Base-by-base conservation (phyloP, 2,797 vertebrate genomes). In the Salmo trutta region DNA sequence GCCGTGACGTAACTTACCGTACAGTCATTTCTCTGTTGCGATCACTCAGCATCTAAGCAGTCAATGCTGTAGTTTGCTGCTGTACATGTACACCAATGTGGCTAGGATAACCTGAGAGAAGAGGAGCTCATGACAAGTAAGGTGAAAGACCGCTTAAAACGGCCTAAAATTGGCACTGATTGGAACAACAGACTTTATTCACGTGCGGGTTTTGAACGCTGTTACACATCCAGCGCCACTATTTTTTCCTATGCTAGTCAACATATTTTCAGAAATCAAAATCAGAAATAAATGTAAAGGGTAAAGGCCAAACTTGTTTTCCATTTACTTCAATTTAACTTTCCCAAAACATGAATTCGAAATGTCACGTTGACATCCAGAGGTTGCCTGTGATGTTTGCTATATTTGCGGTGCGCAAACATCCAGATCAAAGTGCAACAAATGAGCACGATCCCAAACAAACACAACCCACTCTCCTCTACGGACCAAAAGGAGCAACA, bases 381-480 rank as follows among this genome's bases (percentile, higher is more conserved):
- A 16, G 66, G 27, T 33, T 31, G 27, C 29, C 24, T 83, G 78
- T 83, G 72, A 76, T 75, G 81, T 85, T 86, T 79, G 83, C 70
- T 36, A 82, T 91, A 80, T 89, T 89, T 91, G 85, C 85, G 53
- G 75, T 81, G 77, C 75, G 88, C 84, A 89, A 89, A 90, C 86
- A 91, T 84, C 79, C 90, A 88, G 86, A 83, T 12, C 68, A 78
- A 85, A 85, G 82, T 78, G 41, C 53, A 12, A 64, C n/a, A 64
- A 64, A 64, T 24, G 24, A 64, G 59, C n/a, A 24, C n/a, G 10
- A 24, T 8, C 59, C 7, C 59, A 59, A 33, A 36, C 24, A 19
- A 31, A 68, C 66, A 36, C 29, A 19, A 33, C 31, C 29, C 29
- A 67, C 65, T 27, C 21, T 67, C 12, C 65, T 67, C 65, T 31